A percentile compares a stretch with the other conserved stretches of the same genome.
These are phyloP conservation scores for Eudasyphora cyanicolor DNA, from an alignment of 2,888 invertebrate genomes.

Conservation along the genomic window DNA sequence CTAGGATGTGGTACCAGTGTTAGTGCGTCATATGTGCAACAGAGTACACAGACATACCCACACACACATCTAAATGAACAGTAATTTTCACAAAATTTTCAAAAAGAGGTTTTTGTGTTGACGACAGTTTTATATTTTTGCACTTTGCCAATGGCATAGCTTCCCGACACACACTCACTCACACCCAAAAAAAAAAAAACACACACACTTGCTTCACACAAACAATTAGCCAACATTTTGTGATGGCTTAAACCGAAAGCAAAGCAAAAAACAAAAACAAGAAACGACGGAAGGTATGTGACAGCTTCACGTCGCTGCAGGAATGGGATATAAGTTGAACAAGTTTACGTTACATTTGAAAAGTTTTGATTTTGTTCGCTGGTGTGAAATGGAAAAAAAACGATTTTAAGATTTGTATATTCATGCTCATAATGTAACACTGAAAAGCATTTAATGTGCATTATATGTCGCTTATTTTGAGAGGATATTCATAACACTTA, in stretches of 20 bases:
- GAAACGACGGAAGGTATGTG: background rate
- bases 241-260: background rate
- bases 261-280: no score
- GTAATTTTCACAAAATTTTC: background rate
- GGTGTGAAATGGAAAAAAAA: background rate
- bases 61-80: no score
- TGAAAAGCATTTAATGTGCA: background rate
- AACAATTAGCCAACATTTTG: conserved; percentile 6
- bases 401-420: background rate
- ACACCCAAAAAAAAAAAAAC: background rate
- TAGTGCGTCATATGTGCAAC: no score
- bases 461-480: background rate
- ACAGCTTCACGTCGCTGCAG: background rate
- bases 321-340: background rate
- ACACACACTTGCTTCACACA: background rate
- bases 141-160: background rate
- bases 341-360: conserved; percentile 1
- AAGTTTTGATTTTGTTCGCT: background rate
- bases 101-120: conserved; percentile 2
- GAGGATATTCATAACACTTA: no score
- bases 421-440: background rate
- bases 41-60: no score
- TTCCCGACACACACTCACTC: background rate
- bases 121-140: background rate
- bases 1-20: no score